Percentiles rank a stretch among this genome's conserved stretches.
These are phyloP conservation scores for Brachionus plicatilis DNA, from an alignment of 1,140 invertebrate genomes.

Conservation along the genomic window DNA sequence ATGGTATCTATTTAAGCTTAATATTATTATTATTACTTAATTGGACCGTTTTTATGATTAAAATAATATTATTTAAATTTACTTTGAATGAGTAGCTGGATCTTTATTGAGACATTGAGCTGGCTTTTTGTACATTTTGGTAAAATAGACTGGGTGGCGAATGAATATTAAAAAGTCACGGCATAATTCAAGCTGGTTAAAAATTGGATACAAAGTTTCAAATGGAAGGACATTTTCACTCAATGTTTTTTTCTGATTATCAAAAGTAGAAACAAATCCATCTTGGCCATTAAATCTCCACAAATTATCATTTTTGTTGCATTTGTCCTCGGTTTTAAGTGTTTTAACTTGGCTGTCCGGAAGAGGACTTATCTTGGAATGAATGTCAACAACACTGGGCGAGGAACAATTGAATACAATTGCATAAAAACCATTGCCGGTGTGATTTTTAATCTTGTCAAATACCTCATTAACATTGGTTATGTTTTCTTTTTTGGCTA, in stretches of 20 bases:
- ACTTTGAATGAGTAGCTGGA: not conserved
- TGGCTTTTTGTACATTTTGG: constrained; percentile 14
- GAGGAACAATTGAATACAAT: not conserved
- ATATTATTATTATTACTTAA: not conserved
- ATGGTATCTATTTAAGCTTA: too few relatives aligned
- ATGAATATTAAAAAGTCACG: not conserved
- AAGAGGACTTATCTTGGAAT: not conserved
- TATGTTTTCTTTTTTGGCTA: constrained; percentile 14
- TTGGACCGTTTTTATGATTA: not conserved
- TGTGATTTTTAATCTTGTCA: constrained; percentile 12
- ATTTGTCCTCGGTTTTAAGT: not conserved
- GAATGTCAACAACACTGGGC: not conserved
- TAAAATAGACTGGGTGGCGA: not conserved
- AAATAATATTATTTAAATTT: not conserved
- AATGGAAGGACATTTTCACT: not conserved
- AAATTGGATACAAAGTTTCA: not conserved
- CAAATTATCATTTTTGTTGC: not conserved
- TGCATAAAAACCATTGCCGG: constrained; percentile 24
- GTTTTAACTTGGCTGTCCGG: not conserved
- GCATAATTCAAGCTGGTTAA: not conserved
- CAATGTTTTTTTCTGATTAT: not conserved
- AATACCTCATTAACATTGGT: not conserved
- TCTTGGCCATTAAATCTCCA: not conserved
- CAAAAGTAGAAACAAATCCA: not conserved
- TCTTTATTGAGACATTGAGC: not conserved